Base-by-base conservation (phyloP, 1,140 invertebrate genomes). In the Venturia canescens region DNA sequence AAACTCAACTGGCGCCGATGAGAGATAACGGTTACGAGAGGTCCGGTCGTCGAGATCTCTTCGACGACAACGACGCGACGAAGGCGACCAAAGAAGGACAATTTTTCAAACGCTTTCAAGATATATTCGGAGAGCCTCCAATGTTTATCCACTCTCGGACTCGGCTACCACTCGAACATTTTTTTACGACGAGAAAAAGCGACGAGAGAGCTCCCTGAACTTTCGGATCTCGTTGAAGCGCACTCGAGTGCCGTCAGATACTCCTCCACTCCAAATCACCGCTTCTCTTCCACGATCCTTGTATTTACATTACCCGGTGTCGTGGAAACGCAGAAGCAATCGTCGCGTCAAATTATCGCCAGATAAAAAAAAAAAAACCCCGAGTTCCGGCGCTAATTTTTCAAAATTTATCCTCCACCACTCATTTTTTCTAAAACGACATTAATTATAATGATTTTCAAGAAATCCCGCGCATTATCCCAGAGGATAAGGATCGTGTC, bases 1-100 rank as follows among this genome's bases (percentile, higher is more conserved):
- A 77, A 76, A 66, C 27, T 77, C 48, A 77, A 76, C 74, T 76
- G 74, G 74, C 74, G 74, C 74, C 74, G 74, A 76, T 76, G 74
- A 76, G 74, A 76, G 74, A 76, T 76, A 76, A 76, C 27, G 74
- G 74, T 63, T 38, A 44, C 18, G 50, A 76, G 50, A 76, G 53
- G 74, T 60, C 74, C 7, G 2, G 27, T 69, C 50, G 53, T 34
- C n/a, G 74, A 76, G 29, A 60, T 57, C 50, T 31, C 74, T 3
- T 11, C 50, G 44, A 44, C 38, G 38, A 34, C 26, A 13, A 11
- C 23, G 16, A 69, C 66, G 2, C 66, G 31, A 69, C 26, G 23
- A 29, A 1, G 66, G 29, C 15, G 29, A 21, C 15, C 13, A 69
- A 6, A 31, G 27, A 63, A 63, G 60, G 60, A 63, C 60, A 26